Base-by-base conservation (phyloP, 2,797 vertebrate species). In the Mormyrops attenuatus region DNA sequence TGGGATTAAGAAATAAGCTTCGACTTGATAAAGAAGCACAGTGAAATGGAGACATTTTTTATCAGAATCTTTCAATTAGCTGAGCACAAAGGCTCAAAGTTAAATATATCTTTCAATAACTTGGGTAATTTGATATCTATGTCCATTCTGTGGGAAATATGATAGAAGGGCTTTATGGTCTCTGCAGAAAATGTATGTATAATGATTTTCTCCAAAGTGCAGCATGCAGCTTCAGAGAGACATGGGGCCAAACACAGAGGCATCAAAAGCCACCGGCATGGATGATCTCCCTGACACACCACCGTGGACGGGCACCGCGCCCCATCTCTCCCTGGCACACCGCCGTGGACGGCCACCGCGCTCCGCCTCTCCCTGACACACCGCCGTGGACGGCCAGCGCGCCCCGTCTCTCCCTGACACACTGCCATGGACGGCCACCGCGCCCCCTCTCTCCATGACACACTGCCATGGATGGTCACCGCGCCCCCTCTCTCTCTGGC, bases 71-170 rank as follows among this genome's bases (percentile, higher is more conserved):
- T 88, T 88, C 87, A 88, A 66, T 88, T 88, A 88, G 86, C 49
- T 50, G 11, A 57, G 17, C 52, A 87, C 85, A 53, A 87, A 53
- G 53, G 34, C 87, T 66, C 34, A 34, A 44, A 88, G 57, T 88
- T 88, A 88, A 63, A 88, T 88, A 88, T 88, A 49, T 88, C 87
- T 88, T 88, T 66, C 87, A 47, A 63, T 49, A 88, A 88, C 55
- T 88, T 88, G 66, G 30, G 87, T 49, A 88, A 88, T 88, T 63
- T 30, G 6, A 44, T 88, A 88, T 88, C 53, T 60, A 20, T 30
- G 87, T 34, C 87, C 87, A 47, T 88, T 88, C 57, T 88, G 57
- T 22, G 44, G 55, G 87, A 88, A 88, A 88, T 88, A 47, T 63
- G 87, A 88, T 88, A 88, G 55, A 88, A 88, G 87, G 3, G n/a